These are phyloP conservation scores for Cryptophagus acutangulus DNA, from an alignment of 2,888 invertebrate species.

Conservation along the genomic window DNA sequence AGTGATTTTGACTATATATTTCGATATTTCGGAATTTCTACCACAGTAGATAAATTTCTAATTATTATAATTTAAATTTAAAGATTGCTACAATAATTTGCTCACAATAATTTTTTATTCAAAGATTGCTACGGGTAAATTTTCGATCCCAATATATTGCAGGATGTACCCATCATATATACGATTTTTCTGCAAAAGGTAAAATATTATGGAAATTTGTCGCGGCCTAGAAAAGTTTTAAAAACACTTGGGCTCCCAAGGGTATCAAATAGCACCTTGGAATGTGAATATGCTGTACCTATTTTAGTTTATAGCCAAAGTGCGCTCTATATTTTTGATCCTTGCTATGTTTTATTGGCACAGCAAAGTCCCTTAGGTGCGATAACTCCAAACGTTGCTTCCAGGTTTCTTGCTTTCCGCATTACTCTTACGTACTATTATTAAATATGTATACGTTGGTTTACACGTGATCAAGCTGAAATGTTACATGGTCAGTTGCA, in stretches of 20 bases:
- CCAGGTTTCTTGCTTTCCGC: conserved; percentile 20
- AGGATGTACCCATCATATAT: too few species aligned
- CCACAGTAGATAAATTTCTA: too few species aligned
- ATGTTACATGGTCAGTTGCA: too few species aligned
- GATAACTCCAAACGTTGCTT: conserved; percentile 36
- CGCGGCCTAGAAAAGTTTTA: conserved; percentile 27
- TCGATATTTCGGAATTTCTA: too few species aligned
- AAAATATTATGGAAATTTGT: conserved; percentile 19
- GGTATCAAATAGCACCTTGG: conserved; percentile 38
- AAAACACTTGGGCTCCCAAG: conserved; percentile 28
- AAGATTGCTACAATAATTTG: too few species aligned
- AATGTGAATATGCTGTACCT: conserved; percentile 35
- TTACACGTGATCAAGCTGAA: conserved; percentile 35
- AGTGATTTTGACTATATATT: too few species aligned
- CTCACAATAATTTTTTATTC: too few species aligned
- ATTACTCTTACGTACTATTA: conserved; percentile 17
- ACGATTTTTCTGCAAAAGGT: too few species aligned
- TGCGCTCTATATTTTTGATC: conserved; percentile 41
- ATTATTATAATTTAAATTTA: too few species aligned
- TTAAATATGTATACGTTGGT: conserved; percentile 36
- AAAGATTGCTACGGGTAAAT: too few species aligned
- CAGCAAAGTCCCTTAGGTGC: conserved; percentile 39
- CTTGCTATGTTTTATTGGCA: conserved; percentile 43
- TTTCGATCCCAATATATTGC: too few species aligned
- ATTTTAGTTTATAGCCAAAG: conserved; percentile 43